Percentiles rank a stretch among this genome's conserved stretches.
Evolutionary conservation across 2,888 invertebrate species (phyloP).

Genomic region (Plebejus anna): DNA sequence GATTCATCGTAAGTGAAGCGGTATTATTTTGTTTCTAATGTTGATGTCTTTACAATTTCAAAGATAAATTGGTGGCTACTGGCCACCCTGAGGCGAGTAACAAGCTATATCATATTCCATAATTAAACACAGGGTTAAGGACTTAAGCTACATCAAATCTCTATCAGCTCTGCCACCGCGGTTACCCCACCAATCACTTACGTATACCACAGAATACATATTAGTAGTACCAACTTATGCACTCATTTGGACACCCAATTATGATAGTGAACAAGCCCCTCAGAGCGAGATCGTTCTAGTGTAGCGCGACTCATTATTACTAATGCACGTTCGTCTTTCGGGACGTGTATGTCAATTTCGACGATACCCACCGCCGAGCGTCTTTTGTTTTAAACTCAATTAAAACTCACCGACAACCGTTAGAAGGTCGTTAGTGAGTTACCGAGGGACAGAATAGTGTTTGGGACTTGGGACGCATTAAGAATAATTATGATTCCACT

Average conservation of each 20-base stretch:
- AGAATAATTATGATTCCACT: not conserved
- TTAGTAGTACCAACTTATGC: no score
- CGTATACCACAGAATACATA: no score
- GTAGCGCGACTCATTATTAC: slow-evolving; percentile 38
- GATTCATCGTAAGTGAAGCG: no score
- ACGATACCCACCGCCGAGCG: slow-evolving; percentile 40
- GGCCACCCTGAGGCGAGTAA: no score
- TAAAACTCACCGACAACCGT: slow-evolving; percentile 48
- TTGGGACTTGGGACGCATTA: slow-evolving; percentile 33
- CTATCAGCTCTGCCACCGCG: no score
- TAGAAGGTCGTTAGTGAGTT: slow-evolving; percentile 49
- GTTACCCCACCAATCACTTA: no score
- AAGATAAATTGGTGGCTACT: no score
- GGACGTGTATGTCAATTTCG: slow-evolving; percentile 36
- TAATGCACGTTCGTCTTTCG: slow-evolving; percentile 41
- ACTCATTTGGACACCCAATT: not conserved
- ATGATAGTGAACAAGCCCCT: not conserved
- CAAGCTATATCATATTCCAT: no score
- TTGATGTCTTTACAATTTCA: no score
- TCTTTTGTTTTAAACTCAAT: slow-evolving; percentile 57
- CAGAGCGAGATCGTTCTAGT: slow-evolving; percentile 7
- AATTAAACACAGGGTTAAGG: no score
- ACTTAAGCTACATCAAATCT: no score
- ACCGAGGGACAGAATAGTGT: slow-evolving; percentile 38
- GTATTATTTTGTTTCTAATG: no score